Conservation (phyloP, 2,888 invertebrate genomes). For the Cabera pusaria region DNA sequence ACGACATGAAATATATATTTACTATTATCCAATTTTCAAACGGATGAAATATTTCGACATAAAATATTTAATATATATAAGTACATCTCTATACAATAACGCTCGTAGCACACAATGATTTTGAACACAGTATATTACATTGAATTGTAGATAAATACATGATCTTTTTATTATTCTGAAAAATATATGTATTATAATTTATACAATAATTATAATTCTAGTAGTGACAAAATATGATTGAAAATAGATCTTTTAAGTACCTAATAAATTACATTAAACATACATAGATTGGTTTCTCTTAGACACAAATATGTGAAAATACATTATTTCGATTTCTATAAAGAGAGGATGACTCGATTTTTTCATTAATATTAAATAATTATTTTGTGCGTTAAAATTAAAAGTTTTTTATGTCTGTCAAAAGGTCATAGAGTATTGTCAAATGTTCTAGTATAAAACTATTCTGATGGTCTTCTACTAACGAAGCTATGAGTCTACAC, state of each 20-base stretch:
- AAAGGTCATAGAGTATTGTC: slow-evolving; percentile 71
- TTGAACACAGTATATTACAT: slow-evolving; percentile 76
- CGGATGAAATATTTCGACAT: slow-evolving; percentile 53
- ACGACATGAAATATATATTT: slow-evolving; percentile 34
- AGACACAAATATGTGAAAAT: slow-evolving; percentile 42
- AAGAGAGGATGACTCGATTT: slow-evolving; percentile 8
- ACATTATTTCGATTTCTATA: slow-evolving; percentile 35
- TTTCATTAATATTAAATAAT: slow-evolving; percentile 15
- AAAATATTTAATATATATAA: no score
- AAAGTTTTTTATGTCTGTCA: slow-evolving; percentile 58
- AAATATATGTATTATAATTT: slow-evolving; percentile 59
- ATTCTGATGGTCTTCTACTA: slow-evolving; percentile 51
- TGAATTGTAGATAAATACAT: slow-evolving; percentile 65
- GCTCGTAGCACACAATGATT: slow-evolving; percentile 62
- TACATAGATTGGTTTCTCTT: slow-evolving; percentile 54
- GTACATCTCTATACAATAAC: slow-evolving; percentile 55
- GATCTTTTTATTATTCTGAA: slow-evolving; percentile 62
- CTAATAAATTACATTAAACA: slow-evolving; percentile 47
- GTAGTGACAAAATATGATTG: slow-evolving; percentile 60
- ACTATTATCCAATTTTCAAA: slow-evolving; percentile 40
- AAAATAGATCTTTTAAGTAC: slow-evolving; percentile 57
- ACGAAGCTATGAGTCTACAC: slow-evolving; percentile 64
- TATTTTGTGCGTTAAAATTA: slow-evolving; percentile 72
- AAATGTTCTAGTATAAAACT: slow-evolving; percentile 48
- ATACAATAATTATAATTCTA: no score